phyloP scores from a whole-genome alignment of 2,888 invertebrate species.

The Octodonta nipae region DNA sequence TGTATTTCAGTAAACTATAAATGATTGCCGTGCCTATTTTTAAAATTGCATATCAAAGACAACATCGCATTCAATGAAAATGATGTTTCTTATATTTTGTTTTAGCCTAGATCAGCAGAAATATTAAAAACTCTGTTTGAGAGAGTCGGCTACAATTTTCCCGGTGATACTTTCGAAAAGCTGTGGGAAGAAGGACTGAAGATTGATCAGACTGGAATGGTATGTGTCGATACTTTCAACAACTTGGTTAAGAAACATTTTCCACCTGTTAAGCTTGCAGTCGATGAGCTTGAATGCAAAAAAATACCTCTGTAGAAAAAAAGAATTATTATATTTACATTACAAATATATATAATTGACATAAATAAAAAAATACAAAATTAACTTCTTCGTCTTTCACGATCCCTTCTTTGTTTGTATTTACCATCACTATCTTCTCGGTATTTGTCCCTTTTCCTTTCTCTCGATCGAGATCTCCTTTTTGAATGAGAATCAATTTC shows the following conservation, averaged over 20 bases:
- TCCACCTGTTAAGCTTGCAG: conserved; percentile 16
- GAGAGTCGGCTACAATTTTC: conserved; percentile 39
- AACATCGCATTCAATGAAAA: conserved; percentile 1
- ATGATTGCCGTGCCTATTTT: no score
- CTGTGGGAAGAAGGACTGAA: conserved; percentile 41
- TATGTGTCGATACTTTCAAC: conserved; percentile 43
- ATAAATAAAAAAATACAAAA: neutral
- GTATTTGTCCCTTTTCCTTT: no score
- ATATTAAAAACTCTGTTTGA: conserved; percentile 39
- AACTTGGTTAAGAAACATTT: conserved; percentile 22
- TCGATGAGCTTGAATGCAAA: conserved; percentile 19
- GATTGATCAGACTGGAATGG: conserved; percentile 39
- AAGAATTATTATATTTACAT: no score
- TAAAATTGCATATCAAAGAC: no score
- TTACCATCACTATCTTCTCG: no score
- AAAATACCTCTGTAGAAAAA: conserved; percentile 1
- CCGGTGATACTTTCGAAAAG: conserved; percentile 37
- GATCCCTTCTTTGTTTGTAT: conserved; percentile 9
- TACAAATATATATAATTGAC: no score
- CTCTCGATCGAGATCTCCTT: no score
- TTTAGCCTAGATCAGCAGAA: conserved; percentile 27
- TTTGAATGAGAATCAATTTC: no score
- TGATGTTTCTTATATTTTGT: conserved; percentile 8
- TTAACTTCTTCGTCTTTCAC: conserved; percentile 7
- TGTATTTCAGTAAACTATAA: no score